Percentiles rank a stretch among this genome's conserved stretches.
These are phyloP conservation scores for Sternarchorhynchus goeldii DNA, from an alignment of 2,797 vertebrate species.

Conservation along the genomic window DNA sequence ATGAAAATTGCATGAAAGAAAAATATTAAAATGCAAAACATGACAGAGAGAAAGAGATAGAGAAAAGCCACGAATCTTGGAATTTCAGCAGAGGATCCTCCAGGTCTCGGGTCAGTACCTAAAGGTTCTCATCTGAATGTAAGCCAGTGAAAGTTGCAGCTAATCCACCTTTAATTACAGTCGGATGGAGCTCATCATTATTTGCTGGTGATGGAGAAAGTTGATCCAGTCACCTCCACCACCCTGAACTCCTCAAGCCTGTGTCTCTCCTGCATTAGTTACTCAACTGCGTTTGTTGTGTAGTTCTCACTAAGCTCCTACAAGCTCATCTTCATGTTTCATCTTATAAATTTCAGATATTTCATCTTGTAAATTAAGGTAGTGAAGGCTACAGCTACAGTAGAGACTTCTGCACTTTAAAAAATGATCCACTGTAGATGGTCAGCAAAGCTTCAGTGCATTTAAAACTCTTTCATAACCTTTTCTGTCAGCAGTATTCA, in stretches of 20 bases:
- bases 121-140: constrained; percentile 52
- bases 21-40: no score
- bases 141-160: constrained; percentile 52
- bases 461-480: not conserved
- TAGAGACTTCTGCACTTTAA: not conserved
- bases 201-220: constrained; percentile 22
- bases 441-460: not conserved
- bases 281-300: not conserved
- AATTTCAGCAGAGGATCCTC: constrained; percentile 27
- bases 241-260: constrained; percentile 4
- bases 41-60: not conserved
- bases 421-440: not conserved
- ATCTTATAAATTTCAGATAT: not conserved
- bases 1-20: no score
- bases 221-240: constrained; percentile 39
- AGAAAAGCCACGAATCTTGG: not conserved
- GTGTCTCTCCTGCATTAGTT: not conserved
- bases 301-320: no score
- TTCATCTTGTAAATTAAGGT: not conserved
- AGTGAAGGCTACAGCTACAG: not conserved
- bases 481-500: not conserved
- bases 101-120: constrained; percentile 38
- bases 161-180: constrained; percentile 59
- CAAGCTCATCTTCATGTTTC: not conserved
- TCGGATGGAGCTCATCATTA: constrained; percentile 46